phyloP scores from a whole-genome alignment of 2,888 invertebrate species.

The Cerastoderma edule region DNA sequence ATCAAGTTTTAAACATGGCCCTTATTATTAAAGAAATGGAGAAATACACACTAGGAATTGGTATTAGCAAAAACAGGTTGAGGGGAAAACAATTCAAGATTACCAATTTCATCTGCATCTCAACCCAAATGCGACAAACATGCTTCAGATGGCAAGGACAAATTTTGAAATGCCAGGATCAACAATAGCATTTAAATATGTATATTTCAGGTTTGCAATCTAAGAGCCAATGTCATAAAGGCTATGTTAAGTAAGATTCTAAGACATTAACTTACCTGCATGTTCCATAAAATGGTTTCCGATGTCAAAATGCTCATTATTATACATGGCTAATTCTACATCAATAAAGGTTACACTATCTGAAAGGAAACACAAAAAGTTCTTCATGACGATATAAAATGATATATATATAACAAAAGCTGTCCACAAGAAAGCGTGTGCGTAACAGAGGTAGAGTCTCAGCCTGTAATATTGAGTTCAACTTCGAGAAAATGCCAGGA shows the following conservation, averaged over 20 bases:
- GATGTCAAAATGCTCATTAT: conserved; percentile 98
- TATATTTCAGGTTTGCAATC: neutral
- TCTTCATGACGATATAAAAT: too few species aligned
- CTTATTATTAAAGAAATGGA: too few species aligned
- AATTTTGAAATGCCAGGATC: neutral
- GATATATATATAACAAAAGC: too few species aligned
- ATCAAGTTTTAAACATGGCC: too few species aligned
- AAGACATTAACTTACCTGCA: conserved; percentile 89
- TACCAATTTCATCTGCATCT: too few species aligned
- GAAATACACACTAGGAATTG: too few species aligned
- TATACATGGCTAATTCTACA: conserved; percentile 97
- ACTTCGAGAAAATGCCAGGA: too few species aligned
- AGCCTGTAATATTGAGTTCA: too few species aligned
- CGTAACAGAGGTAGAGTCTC: too few species aligned
- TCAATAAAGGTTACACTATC: conserved; percentile 95
- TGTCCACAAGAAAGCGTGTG: too few species aligned
- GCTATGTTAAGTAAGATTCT: neutral
- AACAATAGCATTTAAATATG: neutral
- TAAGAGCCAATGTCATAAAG: neutral
- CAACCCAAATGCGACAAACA: neutral
- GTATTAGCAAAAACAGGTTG: too few species aligned
- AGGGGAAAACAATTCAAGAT: too few species aligned
- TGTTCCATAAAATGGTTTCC: conserved; percentile 99
- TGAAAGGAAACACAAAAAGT: conserved; percentile 76
- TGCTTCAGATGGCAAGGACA: neutral